Conservation (phyloP, 2,888 invertebrate genomes). For the Chelonus formosanus region DNA sequence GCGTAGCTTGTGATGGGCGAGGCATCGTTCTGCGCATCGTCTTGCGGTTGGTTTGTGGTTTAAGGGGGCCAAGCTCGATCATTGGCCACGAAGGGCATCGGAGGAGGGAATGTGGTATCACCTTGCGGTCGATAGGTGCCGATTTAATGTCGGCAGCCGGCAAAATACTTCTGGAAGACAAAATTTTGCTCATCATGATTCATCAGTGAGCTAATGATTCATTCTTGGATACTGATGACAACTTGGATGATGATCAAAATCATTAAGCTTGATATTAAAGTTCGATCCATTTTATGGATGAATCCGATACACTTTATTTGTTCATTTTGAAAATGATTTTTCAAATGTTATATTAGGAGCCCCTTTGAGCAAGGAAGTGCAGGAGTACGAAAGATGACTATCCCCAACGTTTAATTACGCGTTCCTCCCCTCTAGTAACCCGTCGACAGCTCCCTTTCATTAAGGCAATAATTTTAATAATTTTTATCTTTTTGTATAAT, state of each 20-base stretch:
- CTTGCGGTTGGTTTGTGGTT: constrained; percentile 66
- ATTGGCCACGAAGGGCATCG: constrained; percentile 63
- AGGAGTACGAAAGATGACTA: constrained; percentile 6
- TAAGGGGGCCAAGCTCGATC: constrained; percentile 63
- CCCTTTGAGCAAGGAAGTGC: constrained; percentile 42
- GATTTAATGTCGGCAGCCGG: background rate
- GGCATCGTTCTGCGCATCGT: constrained; percentile 63
- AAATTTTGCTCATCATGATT: background rate
- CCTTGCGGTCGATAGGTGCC: constrained; percentile 58
- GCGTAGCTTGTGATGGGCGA: constrained; percentile 48
- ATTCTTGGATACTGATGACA: too few species aligned
- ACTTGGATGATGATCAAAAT: too few species aligned
- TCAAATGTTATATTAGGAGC: constrained; percentile 6
- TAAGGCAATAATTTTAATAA: constrained; percentile 66
- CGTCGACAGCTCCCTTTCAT: constrained; percentile 60
- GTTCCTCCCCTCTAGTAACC: constrained; percentile 51
- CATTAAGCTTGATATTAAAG: too few species aligned
- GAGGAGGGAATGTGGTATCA: constrained; percentile 63
- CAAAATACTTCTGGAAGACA: background rate
- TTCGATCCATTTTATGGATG: too few species aligned
- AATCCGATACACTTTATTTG: too few species aligned
- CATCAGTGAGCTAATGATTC: too few species aligned
- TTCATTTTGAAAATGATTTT: background rate
- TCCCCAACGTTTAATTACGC: constrained; percentile 61
- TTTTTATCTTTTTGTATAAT: constrained; percentile 65